Percentiles rank a stretch among this genome's conserved stretches.
These are phyloP conservation scores for Erithacus rubecula DNA, from an alignment of 2,797 vertebrate genomes.

Conservation along the genomic window DNA sequence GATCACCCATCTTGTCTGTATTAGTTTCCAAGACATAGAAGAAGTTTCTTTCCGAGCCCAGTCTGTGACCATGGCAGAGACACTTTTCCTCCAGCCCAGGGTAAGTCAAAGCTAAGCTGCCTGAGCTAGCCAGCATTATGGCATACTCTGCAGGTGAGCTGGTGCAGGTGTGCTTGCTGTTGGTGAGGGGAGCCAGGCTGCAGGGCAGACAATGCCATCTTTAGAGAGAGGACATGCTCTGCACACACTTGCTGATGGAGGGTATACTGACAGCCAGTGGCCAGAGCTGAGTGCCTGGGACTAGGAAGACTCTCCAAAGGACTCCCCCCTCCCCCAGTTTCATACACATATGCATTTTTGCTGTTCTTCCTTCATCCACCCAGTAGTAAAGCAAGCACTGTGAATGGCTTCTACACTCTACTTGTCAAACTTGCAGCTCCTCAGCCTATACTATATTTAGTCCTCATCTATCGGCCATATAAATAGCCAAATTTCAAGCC, in stretches of 20 bases:
- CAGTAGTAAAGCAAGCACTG: background rate
- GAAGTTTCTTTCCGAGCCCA: background rate
- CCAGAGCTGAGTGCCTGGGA: background rate
- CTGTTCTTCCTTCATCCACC: background rate
- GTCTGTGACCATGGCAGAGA: background rate
- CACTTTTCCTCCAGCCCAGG: background rate
- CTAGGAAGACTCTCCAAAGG: background rate
- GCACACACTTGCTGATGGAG: background rate
- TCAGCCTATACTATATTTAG: background rate
- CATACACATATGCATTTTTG: background rate
- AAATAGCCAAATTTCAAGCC: background rate
- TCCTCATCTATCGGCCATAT: background rate
- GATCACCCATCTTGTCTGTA: background rate
- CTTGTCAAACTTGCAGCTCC: background rate
- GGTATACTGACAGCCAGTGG: background rate
- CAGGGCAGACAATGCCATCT: background rate
- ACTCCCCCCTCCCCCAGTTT: background rate
- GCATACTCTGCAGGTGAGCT: background rate
- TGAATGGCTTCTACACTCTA: background rate
- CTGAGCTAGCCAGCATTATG: background rate
- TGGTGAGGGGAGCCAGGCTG: background rate
- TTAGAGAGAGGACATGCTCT: background rate
- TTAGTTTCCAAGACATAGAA: background rate
- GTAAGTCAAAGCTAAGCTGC: background rate
- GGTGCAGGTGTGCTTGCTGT: accelerated